Evolutionary conservation across 2,797 vertebrate species (phyloP).

Genomic region (Oreochromis mossambicus): DNA sequence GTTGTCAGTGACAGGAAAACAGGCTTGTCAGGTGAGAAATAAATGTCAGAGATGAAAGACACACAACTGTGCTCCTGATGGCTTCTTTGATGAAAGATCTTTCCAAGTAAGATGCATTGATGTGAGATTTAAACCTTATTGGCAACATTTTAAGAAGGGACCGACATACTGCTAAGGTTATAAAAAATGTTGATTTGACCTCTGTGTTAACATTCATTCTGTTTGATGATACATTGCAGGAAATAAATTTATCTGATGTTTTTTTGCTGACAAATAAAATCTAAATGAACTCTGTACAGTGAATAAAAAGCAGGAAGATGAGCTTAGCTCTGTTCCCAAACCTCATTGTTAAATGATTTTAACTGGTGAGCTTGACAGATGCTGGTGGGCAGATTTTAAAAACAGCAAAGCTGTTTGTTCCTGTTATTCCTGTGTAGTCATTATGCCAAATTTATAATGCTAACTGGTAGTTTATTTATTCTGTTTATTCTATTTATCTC

Average conservation of each 20-base stretch:
- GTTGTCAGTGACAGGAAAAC: constrained; percentile 43
- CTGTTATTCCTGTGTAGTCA: background rate
- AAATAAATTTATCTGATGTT: background rate
- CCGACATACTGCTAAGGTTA: background rate
- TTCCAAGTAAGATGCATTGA: background rate
- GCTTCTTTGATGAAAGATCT: background rate
- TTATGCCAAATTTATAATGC: background rate
- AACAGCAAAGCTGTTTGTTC: background rate
- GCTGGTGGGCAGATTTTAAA: background rate
- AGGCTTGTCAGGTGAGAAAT: constrained; percentile 35
- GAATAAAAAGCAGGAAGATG: background rate
- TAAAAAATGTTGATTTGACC: background rate
- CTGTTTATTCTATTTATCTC: background rate
- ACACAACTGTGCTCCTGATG: constrained; percentile 6
- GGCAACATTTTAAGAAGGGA: background rate
- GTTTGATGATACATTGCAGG: background rate
- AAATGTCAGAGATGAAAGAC: constrained; percentile 43
- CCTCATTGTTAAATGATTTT: background rate
- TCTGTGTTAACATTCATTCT: background rate
- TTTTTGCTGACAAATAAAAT: background rate
- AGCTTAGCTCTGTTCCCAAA: background rate
- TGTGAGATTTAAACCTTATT: background rate
- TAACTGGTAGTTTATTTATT: background rate
- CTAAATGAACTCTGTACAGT: background rate
- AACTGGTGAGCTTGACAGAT: background rate